These are phyloP conservation scores for Clangula hyemalis DNA, from an alignment of 2,797 vertebrate species.

Conservation along the genomic window DNA sequence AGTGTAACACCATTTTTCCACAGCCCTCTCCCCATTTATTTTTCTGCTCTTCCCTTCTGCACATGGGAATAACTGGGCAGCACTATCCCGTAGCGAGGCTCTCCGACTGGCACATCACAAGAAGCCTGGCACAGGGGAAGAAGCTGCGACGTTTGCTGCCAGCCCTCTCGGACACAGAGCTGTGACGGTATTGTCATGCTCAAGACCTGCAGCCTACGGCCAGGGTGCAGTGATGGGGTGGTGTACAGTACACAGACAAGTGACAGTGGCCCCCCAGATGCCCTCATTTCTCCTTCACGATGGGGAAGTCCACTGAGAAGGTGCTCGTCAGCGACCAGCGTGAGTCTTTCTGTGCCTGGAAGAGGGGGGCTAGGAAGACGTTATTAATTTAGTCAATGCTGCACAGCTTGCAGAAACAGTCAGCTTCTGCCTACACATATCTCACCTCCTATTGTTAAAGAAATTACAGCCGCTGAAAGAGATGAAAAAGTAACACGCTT, in stretches of 20 bases:
- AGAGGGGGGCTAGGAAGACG: background rate
- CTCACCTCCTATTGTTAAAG: slow-evolving; percentile 44
- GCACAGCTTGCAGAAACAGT: slow-evolving; percentile 33
- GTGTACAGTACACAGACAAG: background rate
- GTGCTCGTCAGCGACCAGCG: background rate
- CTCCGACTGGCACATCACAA: background rate
- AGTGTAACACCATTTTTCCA: background rate
- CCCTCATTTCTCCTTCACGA: background rate
- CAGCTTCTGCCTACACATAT: slow-evolving; percentile 51
- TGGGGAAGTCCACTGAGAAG: background rate
- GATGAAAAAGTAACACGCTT: background rate
- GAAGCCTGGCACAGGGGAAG: background rate
- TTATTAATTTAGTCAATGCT: slow-evolving; percentile 25
- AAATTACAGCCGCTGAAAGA: slow-evolving; percentile 21
- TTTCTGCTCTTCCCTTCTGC: background rate
- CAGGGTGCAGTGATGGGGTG: background rate
- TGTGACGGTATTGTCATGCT: background rate
- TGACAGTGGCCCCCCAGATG: background rate
- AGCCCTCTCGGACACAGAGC: background rate
- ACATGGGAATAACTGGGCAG: background rate
- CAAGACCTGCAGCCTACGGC: background rate
- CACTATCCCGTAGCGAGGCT: background rate
- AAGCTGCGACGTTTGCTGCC: background rate
- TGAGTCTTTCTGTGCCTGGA: background rate
- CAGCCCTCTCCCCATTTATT: background rate